A percentile compares a stretch with the other conserved stretches of the same genome.
Evolutionary conservation across 2,113 vertebrate species (phyloP).

Genomic region (Mungos mungo): DNA sequence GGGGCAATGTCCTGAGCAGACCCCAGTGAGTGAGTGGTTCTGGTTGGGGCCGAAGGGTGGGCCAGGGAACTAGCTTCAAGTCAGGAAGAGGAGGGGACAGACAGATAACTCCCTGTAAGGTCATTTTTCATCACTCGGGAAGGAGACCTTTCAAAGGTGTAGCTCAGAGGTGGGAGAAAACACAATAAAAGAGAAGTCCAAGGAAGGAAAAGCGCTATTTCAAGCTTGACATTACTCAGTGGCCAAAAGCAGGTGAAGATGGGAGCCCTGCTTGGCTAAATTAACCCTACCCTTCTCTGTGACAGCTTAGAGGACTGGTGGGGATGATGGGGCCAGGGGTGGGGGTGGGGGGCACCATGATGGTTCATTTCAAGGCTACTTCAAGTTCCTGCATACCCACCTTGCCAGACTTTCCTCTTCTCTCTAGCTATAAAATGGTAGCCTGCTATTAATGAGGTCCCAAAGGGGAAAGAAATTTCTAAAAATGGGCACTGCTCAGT

Average conservation of each 20-base stretch:
- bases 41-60: not conserved
- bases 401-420: not conserved
- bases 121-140: not conserved
- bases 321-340: rapidly evolving
- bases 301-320: not conserved
- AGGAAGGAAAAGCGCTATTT: not conserved
- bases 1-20: not conserved
- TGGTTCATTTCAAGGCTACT: not conserved
- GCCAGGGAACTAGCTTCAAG: not conserved
- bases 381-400: no score
- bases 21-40: not conserved
- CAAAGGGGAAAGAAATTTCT: not conserved
- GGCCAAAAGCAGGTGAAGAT: not conserved
- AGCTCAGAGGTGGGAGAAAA: not conserved
- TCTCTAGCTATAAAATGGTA: not conserved
- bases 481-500: not conserved
- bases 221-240: not conserved
- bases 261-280: not conserved
- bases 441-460: not conserved
- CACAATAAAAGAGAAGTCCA: not conserved
- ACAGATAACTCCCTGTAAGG: not conserved
- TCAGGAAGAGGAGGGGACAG: not conserved
- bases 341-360: not conserved
- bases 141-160: not conserved
- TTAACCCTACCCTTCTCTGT: not conserved